These are phyloP conservation scores for Dascillus cervinus DNA, from an alignment of 2,888 invertebrate genomes.

Conservation along the genomic window DNA sequence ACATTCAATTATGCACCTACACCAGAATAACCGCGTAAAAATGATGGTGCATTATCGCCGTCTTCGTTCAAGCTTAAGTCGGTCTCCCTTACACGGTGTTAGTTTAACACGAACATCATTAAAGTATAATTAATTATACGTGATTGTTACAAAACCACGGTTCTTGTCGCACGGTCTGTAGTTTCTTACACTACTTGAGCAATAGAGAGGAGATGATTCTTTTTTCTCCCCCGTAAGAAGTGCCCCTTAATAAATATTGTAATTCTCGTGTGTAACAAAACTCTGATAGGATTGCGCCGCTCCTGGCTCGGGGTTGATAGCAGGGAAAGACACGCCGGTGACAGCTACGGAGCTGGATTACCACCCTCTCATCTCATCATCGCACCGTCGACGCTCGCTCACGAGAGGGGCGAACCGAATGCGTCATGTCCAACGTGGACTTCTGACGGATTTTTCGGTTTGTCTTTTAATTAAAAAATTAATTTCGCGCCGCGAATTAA, in stretches of 20 bases:
- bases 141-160: conserved; percentile 31
- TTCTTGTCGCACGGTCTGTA: conserved; percentile 30
- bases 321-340: conserved; percentile 22
- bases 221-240: too few relatives aligned
- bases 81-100: conserved; percentile 5
- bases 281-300: conserved; percentile 1
- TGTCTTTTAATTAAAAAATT: too few relatives aligned
- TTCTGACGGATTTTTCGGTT: too few relatives aligned
- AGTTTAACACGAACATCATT: conserved; percentile 24
- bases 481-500: too few relatives aligned
- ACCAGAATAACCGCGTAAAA: not conserved
- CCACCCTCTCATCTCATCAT: conserved; percentile 34
- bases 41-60: not conserved
- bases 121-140: conserved; percentile 33
- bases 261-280: too few relatives aligned
- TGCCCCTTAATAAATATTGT: too few relatives aligned
- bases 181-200: conserved; percentile 21
- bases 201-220: too few relatives aligned
- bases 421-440: too few relatives aligned
- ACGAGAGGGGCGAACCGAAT: conserved; percentile 22
- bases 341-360: conserved; percentile 32
- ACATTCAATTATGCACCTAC: conserved; percentile 1
- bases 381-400: conserved; percentile 21
- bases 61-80: not conserved
- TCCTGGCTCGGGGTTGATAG: conserved; percentile 1